Evolutionary conservation across 2,113 vertebrate genomes (phyloP), one percentile per base, ranked within the genome.

Genomic region (Chrysochloris asiatica): DNA sequence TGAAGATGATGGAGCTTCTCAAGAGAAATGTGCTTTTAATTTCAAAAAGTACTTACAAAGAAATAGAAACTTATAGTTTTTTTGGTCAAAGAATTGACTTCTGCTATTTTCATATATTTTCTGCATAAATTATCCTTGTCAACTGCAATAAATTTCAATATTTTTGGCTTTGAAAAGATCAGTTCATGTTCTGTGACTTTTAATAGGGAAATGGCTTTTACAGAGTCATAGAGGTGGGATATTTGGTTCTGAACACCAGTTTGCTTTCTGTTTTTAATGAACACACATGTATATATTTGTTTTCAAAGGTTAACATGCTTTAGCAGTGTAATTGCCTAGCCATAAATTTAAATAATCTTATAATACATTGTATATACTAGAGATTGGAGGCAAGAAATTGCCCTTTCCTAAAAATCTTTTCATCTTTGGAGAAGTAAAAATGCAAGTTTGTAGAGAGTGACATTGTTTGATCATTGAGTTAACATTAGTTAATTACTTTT

Each of bases 131-230:
- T 38, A 36, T n/a, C 6, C 22, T 88, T 92, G 4, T 56, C 59
- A 76, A 6, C 7, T 4, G 26, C 59, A 61, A 61, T 30, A 61
- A 26, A 6, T 47, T 83, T 76, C 54, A 61, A 59, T 76, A 48
- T 67, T 52, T n/a, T 82, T 80, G n/a, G 93, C 86, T 61, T 90
- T 83, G 85, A 52, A 92, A 79, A 88, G 36, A 93, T 87, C 43
- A 47, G 28, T 30, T 45, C 52, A 28, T 17, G 8, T 21, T 95
- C 28, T 86, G 26, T 54, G 12, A 52, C 13, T 91, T 85, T 88
- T 41, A 83, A 4, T 43, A 52, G 30, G 24, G 17, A 22, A 61
- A 21, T 33, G 12, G 11, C n/a, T 87, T 54, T 54, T 9, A 63
- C 48, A 76, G 26, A 21, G 8, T 48, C 61, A 41, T 4, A 50